Evolutionary conservation across 1,140 invertebrate species (phyloP), one percentile per base, ranked within the genome.

Genomic region (Cephus cinctus): DNA sequence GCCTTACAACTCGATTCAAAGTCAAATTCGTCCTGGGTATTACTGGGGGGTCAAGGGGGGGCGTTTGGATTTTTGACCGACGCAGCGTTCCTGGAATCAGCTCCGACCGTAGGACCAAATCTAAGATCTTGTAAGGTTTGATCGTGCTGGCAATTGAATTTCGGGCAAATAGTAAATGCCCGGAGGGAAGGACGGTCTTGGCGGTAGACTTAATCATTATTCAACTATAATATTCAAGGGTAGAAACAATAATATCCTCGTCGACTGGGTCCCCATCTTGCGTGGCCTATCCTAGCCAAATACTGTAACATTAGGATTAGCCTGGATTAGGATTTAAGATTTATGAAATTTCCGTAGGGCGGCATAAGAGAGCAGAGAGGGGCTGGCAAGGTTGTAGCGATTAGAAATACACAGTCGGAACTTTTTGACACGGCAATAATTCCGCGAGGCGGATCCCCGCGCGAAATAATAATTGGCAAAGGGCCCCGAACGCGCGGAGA

Each of bases 241-340:
- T 67, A 63, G 71, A 71, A 76, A 75, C 69, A 75, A 76, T 73
- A 76, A 74, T 75, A 76, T 70, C 51, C 55, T 31, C 47, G 36
- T 61, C 54, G 55, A n/a, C n/a, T n/a, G n/a, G n/a, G n/a, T 44
- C 56, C 40, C 47, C 51, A 59, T 50, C 56, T 25, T 23, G 9
- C 25, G 40, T 31, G 49, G 36, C 59, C 51, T 50, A 30, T 54
- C 59, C 59, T 65, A 67, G 61, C 63, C 65, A 68, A 74, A 73
- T 72, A 76, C 63, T 59, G 43, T 59, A 54, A 67, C 65, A 66
- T 60, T 60, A 62, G 68, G 65, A 71, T 76, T 72, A 75, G 57
- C 58, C 54, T 49, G 63, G 68, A 69, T 71, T 72, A 71, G 51
- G 52, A 58, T 55, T 43, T 18, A 41, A 63, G 62, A 74, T 71